Conservation (phyloP, 2,888 invertebrate genomes). For the Orthonevra nobilis region DNA sequence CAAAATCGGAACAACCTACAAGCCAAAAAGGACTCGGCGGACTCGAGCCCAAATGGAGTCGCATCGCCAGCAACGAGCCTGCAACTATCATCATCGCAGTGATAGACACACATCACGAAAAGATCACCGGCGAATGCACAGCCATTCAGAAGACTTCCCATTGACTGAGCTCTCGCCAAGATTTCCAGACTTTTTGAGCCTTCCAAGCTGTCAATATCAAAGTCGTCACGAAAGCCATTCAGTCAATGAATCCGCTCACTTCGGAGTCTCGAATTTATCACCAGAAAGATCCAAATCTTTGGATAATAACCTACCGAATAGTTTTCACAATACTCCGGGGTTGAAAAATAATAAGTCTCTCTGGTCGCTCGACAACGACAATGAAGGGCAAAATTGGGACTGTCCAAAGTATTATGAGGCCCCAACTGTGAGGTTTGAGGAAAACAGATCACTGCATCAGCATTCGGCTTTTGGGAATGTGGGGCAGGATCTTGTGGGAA, state of each 20-base stretch:
- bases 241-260: conserved; percentile 11
- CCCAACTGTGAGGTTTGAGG: too few relatives aligned
- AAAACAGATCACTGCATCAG: too few relatives aligned
- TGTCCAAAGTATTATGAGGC: too few relatives aligned
- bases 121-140: conserved; percentile 3
- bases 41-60: conserved; percentile 29
- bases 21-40: conserved; percentile 30
- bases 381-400: too few relatives aligned
- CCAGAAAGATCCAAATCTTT: too few relatives aligned
- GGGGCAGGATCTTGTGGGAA: too few relatives aligned
- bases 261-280: conserved; percentile 2
- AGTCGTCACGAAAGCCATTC: conserved; percentile 4
- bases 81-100: not conserved
- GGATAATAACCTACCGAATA: too few relatives aligned
- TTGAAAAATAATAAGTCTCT: too few relatives aligned
- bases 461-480: too few relatives aligned
- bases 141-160: not conserved
- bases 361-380: too few relatives aligned
- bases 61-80: conserved; percentile 19
- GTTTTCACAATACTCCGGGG: too few relatives aligned
- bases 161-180: not conserved
- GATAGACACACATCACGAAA: not conserved
- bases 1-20: not conserved
- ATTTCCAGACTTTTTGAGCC: not conserved
- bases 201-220: not conserved